Evolutionary conservation across 2,113 vertebrate species (phyloP).

Genomic region (Gallinago undulata): DNA sequence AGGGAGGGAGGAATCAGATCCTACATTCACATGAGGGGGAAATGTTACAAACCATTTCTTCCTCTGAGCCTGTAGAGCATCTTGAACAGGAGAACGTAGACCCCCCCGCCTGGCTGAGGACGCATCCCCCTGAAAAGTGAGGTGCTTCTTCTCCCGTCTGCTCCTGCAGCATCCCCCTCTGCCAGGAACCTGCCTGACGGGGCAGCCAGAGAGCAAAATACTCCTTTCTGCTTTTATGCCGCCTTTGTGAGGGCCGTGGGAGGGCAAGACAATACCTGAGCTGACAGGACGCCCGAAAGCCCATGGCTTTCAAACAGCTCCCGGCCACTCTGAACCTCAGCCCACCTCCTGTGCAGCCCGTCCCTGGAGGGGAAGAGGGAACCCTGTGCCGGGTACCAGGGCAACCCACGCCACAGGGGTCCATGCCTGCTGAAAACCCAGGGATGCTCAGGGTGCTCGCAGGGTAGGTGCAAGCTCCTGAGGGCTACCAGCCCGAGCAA

Average conservation of each 20-base stretch:
- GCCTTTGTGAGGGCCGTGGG: neutral
- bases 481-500: neutral
- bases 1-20: neutral
- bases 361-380: accelerated
- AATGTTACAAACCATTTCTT: neutral
- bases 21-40: neutral
- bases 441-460: neutral
- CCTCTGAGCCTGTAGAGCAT: neutral
- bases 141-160: accelerated
- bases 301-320: constrained; percentile 12
- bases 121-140: neutral
- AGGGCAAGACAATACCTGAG: neutral
- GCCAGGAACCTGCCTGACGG: neutral
- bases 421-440: neutral
- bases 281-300: neutral
- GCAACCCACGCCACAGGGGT: accelerated
- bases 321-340: neutral
- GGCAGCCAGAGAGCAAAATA: neutral
- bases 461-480: neutral
- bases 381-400: neutral
- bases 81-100: neutral
- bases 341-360: accelerated
- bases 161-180: neutral
- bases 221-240: neutral
- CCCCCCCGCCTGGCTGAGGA: accelerated